Evolutionary conservation across 2,888 invertebrate genomes (phyloP).

Genomic region (Temnothorax ravouxi): DNA sequence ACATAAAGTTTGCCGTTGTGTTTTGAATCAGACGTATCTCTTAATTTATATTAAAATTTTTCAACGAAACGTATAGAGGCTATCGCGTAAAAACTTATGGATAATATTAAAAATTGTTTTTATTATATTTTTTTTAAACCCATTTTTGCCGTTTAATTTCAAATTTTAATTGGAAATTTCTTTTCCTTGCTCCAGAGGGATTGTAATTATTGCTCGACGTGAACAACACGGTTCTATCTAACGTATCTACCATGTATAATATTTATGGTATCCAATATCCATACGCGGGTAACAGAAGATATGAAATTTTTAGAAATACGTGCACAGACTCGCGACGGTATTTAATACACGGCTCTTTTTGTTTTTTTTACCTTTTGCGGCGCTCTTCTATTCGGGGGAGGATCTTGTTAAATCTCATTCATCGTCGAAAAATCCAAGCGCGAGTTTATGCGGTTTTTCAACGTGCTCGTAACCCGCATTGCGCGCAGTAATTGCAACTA

Average conservation of each 20-base stretch:
- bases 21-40: not conserved
- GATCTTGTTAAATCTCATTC: conserved; percentile 58
- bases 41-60: conserved; percentile 15
- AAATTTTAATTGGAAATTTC: not conserved
- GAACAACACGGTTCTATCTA: not conserved
- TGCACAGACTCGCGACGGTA: conserved; percentile 34
- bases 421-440: conserved; percentile 40
- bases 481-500: conserved; percentile 50
- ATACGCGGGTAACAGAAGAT: conserved; percentile 30
- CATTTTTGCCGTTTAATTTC: not conserved
- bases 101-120: conserved; percentile 1
- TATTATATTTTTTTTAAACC: not conserved
- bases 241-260: conserved; percentile 26
- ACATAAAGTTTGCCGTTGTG: conserved; percentile 16
- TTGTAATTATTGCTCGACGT: conserved; percentile 30
- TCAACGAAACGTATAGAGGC: not conserved
- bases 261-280: conserved; percentile 50
- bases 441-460: conserved; percentile 49
- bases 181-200: not conserved
- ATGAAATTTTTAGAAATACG: conserved; percentile 50
- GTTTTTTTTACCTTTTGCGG: conserved; percentile 8
- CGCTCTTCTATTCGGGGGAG: conserved; percentile 19
- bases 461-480: conserved; percentile 40
- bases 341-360: conserved; percentile 36
- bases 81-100: not conserved